These are phyloP conservation scores for Hydrozoanthus gracilis DNA, from an alignment of 92 coral and sea anemone genomes.

Conservation along the genomic window DNA sequence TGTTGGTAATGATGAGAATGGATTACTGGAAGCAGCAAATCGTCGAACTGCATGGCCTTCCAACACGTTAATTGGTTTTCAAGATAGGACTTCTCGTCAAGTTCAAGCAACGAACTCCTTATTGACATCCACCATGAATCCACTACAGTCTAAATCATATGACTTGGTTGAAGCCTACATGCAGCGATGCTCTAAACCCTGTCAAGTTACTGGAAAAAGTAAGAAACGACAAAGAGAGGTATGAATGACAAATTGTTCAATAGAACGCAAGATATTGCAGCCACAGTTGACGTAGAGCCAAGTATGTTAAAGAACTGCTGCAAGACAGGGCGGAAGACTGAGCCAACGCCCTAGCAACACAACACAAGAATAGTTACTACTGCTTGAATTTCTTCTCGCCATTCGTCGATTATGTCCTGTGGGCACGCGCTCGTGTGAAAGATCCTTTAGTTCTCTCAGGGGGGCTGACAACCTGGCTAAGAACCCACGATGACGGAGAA, in stretches of 20 bases:
- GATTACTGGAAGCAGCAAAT: slow-evolving; percentile 27
- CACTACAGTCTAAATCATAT: slow-evolving; percentile 11
- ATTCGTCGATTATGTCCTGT: slow-evolving; percentile 21
- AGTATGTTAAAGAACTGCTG: background rate
- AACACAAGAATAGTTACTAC: slow-evolving; percentile 16
- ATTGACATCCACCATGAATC: slow-evolving; percentile 33
- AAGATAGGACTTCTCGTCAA: background rate
- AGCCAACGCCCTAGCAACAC: slow-evolving; percentile 43
- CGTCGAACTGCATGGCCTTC: slow-evolving; percentile 3
- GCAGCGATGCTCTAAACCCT: slow-evolving; percentile 28
- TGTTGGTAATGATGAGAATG: no score
- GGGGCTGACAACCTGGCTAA: no score
- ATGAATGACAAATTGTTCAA: no score
- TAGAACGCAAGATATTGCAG: no score
- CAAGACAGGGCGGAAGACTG: slow-evolving; percentile 46
- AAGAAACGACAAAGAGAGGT: slow-evolving; percentile 36
- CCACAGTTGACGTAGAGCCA: no score
- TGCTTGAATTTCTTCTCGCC: background rate
- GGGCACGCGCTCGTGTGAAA: no score
- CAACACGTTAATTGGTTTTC: slow-evolving; percentile 32
- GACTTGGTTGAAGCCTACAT: slow-evolving; percentile 34
- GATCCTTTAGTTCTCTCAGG: no score
- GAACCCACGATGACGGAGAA: background rate
- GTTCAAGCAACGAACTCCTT: no score
- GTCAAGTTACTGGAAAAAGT: background rate